Conservation (phyloP, 2,113 vertebrate genomes). For the Poecilia latipinna region DNA sequence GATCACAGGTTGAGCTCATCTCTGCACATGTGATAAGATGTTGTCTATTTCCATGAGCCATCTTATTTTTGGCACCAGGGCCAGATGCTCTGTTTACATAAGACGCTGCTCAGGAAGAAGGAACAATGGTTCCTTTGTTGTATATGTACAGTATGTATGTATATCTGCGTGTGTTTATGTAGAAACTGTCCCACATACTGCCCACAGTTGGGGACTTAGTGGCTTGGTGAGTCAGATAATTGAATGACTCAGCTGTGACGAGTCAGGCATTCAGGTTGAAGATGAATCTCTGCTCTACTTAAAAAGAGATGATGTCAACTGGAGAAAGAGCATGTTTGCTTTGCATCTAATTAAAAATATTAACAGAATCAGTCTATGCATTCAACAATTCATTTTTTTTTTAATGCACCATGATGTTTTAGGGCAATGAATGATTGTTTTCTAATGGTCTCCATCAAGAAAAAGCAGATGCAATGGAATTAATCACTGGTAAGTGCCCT, state of each 20-base stretch:
- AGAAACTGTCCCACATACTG: conserved; percentile 44
- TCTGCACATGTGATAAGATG: conserved; percentile 22
- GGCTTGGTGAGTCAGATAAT: conserved; percentile 79
- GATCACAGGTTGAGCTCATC: conserved; percentile 49
- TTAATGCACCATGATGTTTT: not conserved
- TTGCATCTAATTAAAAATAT: conserved; percentile 3
- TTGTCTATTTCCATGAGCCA: conserved; percentile 51
- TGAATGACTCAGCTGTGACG: conserved; percentile 76
- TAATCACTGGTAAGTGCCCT: conserved; percentile 1
- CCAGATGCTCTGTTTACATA: conserved; percentile 73
- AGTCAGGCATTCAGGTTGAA: conserved; percentile 38
- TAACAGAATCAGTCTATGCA: not conserved
- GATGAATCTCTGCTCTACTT: conserved; percentile 40
- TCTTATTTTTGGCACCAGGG: conserved; percentile 56
- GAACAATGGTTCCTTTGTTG: conserved; percentile 1
- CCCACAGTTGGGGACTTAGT: conserved; percentile 66
- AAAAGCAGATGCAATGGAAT: not conserved
- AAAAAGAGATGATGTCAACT: conserved; percentile 16
- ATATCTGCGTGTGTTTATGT: not conserved
- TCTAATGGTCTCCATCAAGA: not conserved
- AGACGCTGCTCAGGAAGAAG: conserved; percentile 52
- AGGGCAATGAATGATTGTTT: not conserved
- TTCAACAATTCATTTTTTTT: not conserved
- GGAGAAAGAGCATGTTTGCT: conserved; percentile 4
- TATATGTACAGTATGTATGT: not conserved